Base-by-base conservation (phyloP, 2,113 vertebrate genomes). In the Rhinopomastus cyanomelas region DNA sequence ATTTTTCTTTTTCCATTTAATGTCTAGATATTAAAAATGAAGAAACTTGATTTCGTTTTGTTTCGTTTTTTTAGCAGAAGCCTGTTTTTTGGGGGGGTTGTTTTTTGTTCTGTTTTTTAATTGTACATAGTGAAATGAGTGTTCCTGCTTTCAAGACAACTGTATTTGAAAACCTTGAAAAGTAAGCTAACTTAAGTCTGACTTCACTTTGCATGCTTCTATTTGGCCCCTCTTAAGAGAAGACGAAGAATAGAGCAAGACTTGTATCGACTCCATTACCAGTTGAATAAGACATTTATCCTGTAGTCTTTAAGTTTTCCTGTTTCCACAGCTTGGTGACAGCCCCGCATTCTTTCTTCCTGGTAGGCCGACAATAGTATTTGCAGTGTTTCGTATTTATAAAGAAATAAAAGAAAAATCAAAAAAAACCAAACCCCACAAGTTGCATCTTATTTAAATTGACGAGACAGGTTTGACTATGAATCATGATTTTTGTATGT, bases 41-140 rank as follows among this genome's bases (percentile, higher is more conserved):
- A 97, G 97, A 98, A 95, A 97, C 97, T 98, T 97, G 96, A 97
- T 97, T 96, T 96, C 94, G 90, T 55, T 98, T 97, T 42, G 39
- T 42, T 42, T 42, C 11, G 39, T 42, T 42, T 42, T 42, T 42
- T 96, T 74, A 95, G 95, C 97, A 92, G 91, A 94, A 87, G 71
- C 82, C 42, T n/a, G 87, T 85, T 88, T 82, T 96, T 94, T 42
- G 11, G 15, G 39, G 39, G 39, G 39, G 85, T 95, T 95, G 67
- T 95, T 95, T 94, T 65, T 77, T 34, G 53, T 27, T 65, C 84
- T 95, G 93, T 93, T 89, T 95, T 96, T 92, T 93, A 93, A 96
- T 89, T 96, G 90, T 96, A 95, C 96, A 96, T 95, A 92, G 93
- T 95, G 96, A 96, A 89, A 96, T 94, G 95, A 95, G 90, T 97